phyloP scores from a whole-genome alignment of 2,888 invertebrate species.

The Heteromyza rotundicornis region DNA sequence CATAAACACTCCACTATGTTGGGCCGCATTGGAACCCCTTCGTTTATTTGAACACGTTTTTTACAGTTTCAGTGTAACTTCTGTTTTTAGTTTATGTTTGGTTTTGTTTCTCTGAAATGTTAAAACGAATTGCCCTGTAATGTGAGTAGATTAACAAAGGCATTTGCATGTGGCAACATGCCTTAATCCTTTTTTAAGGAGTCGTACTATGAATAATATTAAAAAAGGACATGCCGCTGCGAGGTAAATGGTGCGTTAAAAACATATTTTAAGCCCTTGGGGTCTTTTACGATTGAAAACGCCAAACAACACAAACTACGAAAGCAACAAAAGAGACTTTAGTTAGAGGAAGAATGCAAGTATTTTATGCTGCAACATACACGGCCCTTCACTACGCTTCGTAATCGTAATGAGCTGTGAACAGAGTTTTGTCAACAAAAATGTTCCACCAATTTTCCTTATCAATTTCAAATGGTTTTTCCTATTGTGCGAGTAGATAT shows the following conservation, averaged over 20 bases:
- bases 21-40: background rate
- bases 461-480: too few species aligned
- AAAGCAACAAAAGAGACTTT: background rate
- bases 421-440: too few species aligned
- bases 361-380: too few species aligned
- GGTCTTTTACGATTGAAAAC: too few species aligned
- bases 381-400: too few species aligned
- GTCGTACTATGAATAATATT: background rate
- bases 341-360: background rate
- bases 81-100: constrained; percentile 7
- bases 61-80: background rate
- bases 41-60: background rate
- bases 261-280: constrained; percentile 15
- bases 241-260: constrained; percentile 27
- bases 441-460: too few species aligned
- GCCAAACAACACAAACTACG: background rate
- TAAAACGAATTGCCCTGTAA: constrained; percentile 41
- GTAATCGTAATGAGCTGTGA: too few species aligned
- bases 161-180: constrained; percentile 37
- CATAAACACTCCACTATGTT: constrained; percentile 29
- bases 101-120: constrained; percentile 8
- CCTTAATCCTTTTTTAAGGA: constrained; percentile 34
- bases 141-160: constrained; percentile 42
- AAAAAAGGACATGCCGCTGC: constrained; percentile 18
- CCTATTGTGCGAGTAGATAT: too few species aligned